Conservation (phyloP, 2,888 invertebrate species). For the Diarsia dahlii region DNA sequence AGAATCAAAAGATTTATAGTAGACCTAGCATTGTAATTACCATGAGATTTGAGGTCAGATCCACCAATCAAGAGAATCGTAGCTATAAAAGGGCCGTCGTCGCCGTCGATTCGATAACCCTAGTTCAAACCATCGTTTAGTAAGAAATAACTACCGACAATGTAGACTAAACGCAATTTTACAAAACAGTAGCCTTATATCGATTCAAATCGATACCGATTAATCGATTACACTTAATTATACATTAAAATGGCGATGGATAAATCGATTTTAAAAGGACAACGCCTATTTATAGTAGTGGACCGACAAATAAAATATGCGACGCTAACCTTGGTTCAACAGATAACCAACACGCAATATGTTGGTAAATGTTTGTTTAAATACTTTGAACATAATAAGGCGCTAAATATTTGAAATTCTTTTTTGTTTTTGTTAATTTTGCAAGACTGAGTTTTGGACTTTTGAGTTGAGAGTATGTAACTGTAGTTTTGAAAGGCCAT, state of each 20-base stretch:
- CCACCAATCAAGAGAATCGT: background rate
- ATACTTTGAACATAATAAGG: constrained; percentile 28
- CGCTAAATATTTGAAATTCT: constrained; percentile 2
- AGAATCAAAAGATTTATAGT: background rate
- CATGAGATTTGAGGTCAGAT: background rate
- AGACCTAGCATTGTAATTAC: background rate
- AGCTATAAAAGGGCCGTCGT: constrained; percentile 1
- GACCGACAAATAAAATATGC: constrained; percentile 40
- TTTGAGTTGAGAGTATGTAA: background rate
- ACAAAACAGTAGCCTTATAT: constrained; percentile 35
- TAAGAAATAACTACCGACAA: constrained; percentile 12
- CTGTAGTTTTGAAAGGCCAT: background rate
- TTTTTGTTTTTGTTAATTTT: background rate
- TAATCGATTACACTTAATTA: constrained; percentile 58
- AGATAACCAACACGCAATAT: constrained; percentile 53
- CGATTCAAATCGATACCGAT: constrained; percentile 44
- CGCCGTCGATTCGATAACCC: background rate
- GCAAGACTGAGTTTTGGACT: background rate
- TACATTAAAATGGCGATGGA: constrained; percentile 54
- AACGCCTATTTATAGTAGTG: constrained; percentile 53
- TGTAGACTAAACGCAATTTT: constrained; percentile 15
- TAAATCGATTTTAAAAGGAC: constrained; percentile 62
- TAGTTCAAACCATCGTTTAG: background rate
- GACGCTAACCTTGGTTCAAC: constrained; percentile 51
- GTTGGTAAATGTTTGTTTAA: constrained; percentile 44